Conservation (phyloP, 2,113 vertebrate genomes). For the Trematocara marginatum region DNA sequence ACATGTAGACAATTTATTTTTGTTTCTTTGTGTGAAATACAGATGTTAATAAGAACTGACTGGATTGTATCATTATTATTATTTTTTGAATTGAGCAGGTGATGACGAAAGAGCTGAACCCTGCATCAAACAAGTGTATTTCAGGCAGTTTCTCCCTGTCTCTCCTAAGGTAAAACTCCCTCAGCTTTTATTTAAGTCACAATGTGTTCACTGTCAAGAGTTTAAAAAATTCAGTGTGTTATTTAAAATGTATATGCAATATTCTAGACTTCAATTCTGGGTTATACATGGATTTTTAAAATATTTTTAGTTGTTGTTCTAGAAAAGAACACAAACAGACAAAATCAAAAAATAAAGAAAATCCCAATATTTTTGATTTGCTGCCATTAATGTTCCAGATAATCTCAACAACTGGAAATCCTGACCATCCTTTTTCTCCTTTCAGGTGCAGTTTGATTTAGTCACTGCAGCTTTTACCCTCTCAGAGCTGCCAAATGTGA, state of each 20-base stretch:
- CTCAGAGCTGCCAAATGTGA: slow-evolving; percentile 72
- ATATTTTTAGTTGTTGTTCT: neutral
- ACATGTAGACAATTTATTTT: neutral
- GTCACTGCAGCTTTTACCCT: slow-evolving; percentile 81
- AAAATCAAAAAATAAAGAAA: neutral
- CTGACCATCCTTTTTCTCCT: neutral
- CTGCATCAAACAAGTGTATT: slow-evolving; percentile 79
- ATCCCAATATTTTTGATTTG: neutral
- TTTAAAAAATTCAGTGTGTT: neutral
- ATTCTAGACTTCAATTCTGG: neutral
- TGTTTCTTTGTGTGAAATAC: neutral
- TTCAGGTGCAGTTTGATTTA: slow-evolving; percentile 83
- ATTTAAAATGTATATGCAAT: neutral
- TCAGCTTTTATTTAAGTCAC: neutral
- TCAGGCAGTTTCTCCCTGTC: slow-evolving; percentile 85
- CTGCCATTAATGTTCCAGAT: neutral
- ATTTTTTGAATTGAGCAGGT: slow-evolving; percentile 46
- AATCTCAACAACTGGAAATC: neutral
- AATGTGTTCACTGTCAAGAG: neutral
- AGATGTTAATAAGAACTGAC: neutral
- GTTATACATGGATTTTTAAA: accelerated
- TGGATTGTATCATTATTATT: neutral
- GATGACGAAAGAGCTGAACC: slow-evolving; percentile 64
- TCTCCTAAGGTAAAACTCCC: slow-evolving; percentile 78
- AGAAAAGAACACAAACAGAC: accelerated